Evolutionary conservation across 2,888 invertebrate species (phyloP).

Genomic region (Melanostoma scalare): DNA sequence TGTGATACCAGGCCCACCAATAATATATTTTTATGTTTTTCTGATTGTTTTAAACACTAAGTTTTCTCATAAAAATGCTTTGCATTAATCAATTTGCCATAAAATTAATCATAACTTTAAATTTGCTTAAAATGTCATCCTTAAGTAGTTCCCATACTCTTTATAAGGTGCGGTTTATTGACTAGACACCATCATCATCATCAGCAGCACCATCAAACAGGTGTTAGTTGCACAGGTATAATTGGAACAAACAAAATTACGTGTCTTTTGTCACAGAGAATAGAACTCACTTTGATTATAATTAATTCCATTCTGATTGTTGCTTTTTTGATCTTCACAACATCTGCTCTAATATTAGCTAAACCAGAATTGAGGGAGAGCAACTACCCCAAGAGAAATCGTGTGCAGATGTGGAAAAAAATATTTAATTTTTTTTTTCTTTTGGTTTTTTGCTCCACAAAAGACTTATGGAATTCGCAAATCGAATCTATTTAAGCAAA

Average conservation of each 20-base stretch:
- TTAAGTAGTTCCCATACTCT: background rate
- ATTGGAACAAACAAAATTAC: slow-evolving; percentile 2
- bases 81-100: slow-evolving; percentile 59
- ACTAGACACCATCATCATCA: too few relatives aligned
- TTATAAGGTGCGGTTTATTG: too few relatives aligned
- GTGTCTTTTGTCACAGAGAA: background rate
- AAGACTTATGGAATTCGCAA: slow-evolving; percentile 29
- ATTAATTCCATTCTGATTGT: slow-evolving; percentile 7
- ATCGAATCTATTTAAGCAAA: slow-evolving; percentile 41
- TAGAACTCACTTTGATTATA: slow-evolving; percentile 17
- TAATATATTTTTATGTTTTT: slow-evolving; percentile 7
- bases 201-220: too few relatives aligned
- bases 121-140: slow-evolving; percentile 11
- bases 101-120: slow-evolving; percentile 56
- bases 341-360: slow-evolving; percentile 18
- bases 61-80: slow-evolving; percentile 20
- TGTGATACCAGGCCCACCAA: too few relatives aligned
- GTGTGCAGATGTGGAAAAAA: background rate
- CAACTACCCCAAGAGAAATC: slow-evolving; percentile 35
- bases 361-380: background rate
- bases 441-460: background rate
- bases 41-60: slow-evolving; percentile 13
- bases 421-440: background rate
- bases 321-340: slow-evolving; percentile 6
- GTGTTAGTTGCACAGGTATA: too few relatives aligned